phyloP scores from a whole-genome alignment of 2,113 vertebrate genomes.

The pig (Sus scrofa) region DNA sequence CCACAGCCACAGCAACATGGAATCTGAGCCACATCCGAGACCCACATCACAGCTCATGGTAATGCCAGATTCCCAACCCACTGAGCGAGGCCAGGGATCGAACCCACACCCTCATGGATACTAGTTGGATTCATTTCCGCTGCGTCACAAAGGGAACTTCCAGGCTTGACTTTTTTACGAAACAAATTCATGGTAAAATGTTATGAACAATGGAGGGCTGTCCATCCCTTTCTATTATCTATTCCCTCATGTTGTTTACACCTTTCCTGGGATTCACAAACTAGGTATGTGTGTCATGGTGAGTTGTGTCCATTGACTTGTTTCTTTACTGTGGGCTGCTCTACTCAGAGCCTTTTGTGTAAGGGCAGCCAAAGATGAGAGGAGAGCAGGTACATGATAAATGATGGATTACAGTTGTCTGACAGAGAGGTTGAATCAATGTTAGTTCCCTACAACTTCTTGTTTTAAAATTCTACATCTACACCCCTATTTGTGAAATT shows the following conservation, averaged over 20 bases:
- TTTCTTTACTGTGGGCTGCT: neutral
- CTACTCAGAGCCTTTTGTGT: neutral
- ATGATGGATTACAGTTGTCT: neutral
- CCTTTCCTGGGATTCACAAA: neutral
- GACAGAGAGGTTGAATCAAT: neutral
- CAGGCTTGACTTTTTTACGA: neutral
- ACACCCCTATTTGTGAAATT: neutral
- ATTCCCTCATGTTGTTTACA: neutral
- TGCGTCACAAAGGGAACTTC: no score
- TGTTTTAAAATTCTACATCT: neutral
- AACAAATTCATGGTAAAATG: neutral
- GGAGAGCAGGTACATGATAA: neutral
- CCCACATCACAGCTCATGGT: no score
- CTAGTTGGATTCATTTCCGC: no score
- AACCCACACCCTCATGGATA: no score
- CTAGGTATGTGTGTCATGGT: neutral
- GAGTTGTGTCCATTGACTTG: neutral
- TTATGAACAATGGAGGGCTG: neutral
- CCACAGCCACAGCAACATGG: no score
- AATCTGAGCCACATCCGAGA: no score
- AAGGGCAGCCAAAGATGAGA: neutral
- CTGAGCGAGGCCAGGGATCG: no score
- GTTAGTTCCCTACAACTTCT: neutral
- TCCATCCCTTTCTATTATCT: neutral
- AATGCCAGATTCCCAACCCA: no score